Conservation (phyloP, 2,113 vertebrate genomes). For the Gallinago media region DNA sequence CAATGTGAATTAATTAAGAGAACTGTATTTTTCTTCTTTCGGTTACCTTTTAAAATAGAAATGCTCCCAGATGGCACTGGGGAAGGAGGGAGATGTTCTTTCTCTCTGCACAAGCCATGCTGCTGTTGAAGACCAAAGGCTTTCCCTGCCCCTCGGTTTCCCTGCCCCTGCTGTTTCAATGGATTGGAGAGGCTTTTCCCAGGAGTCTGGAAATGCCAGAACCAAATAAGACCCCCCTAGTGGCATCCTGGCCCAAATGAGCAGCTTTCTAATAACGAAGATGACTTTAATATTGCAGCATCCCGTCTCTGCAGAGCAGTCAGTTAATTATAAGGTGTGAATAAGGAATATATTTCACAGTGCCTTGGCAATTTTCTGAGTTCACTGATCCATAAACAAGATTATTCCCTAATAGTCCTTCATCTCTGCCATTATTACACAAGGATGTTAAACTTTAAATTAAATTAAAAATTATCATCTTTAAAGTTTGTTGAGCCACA, state of each 20-base stretch:
- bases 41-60: not conserved
- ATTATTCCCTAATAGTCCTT: conserved; percentile 67
- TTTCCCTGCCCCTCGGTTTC: not conserved
- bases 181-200: not conserved
- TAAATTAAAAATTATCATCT: conserved; percentile 48
- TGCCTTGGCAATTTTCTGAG: conserved; percentile 64
- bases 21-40: conserved; percentile 8
- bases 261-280: conserved; percentile 17
- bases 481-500: conserved; percentile 38
- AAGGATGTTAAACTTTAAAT: conserved; percentile 58
- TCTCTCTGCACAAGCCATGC: not conserved
- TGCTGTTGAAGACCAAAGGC: not conserved
- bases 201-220: conserved; percentile 5
- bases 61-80: not conserved
- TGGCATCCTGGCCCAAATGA: conserved; percentile 6
- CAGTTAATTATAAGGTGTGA: conserved; percentile 69
- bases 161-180: not conserved
- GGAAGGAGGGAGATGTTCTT: not conserved
- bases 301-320: conserved; percentile 36
- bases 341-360: conserved; percentile 63
- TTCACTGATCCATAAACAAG: conserved; percentile 64
- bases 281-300: conserved; percentile 39
- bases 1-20: conserved; percentile 41
- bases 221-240: not conserved
- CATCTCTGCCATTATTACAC: conserved; percentile 49